These are phyloP conservation scores for Cryptotis parvus DNA, from an alignment of 2,113 vertebrate genomes.

Conservation along the genomic window DNA sequence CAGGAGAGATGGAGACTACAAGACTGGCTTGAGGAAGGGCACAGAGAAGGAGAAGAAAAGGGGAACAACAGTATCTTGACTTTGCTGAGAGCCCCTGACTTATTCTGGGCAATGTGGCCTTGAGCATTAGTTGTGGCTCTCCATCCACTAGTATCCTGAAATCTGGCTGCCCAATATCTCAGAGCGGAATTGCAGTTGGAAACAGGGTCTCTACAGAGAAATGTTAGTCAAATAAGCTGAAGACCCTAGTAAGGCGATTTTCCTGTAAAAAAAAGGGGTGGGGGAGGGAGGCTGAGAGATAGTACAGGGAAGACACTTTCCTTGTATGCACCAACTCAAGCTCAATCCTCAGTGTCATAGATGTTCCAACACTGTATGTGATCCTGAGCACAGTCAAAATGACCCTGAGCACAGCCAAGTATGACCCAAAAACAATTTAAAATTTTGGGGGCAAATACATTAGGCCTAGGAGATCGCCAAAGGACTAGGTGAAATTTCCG, in stretches of 20 bases:
- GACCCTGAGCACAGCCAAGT: too few relatives aligned
- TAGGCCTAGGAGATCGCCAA: too few relatives aligned
- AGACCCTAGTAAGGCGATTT: neutral
- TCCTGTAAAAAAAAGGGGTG: neutral
- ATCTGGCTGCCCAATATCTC: neutral
- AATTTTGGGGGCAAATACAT: too few relatives aligned
- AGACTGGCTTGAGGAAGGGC: neutral
- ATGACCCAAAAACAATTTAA: too few relatives aligned
- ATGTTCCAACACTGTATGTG: too few relatives aligned
- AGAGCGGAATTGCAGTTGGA: neutral
- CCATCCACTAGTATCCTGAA: neutral
- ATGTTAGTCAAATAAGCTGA: neutral
- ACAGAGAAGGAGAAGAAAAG: too few relatives aligned
- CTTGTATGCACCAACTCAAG: too few relatives aligned
- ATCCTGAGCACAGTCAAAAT: too few relatives aligned
- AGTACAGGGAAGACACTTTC: too few relatives aligned
- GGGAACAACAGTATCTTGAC: neutral
- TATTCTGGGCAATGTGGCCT: neutral
- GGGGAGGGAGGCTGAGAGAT: too few relatives aligned
- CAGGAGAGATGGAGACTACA: neutral
- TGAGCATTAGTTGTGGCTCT: neutral
- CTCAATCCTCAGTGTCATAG: too few relatives aligned
- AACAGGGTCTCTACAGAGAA: neutral
- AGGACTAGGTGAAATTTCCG: too few relatives aligned
- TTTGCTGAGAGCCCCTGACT: neutral